phyloP scores from a whole-genome alignment of 2,113 vertebrate species.

The Zosterops hypoxanthus region DNA sequence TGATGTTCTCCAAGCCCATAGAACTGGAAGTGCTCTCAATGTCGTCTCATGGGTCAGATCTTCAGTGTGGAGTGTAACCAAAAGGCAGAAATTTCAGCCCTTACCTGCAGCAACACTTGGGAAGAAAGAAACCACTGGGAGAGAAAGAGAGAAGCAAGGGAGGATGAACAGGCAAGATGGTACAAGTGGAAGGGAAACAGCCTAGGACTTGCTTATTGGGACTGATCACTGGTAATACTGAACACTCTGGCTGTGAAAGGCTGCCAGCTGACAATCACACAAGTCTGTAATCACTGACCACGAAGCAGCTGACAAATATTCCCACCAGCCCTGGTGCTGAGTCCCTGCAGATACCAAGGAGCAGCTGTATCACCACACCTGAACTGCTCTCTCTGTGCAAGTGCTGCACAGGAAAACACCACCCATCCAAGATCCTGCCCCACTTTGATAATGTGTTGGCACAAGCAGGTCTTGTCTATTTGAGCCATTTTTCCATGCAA shows the following conservation, averaged over 20 bases:
- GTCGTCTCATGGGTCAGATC: not conserved
- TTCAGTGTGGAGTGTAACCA: not conserved
- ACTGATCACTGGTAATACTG: not conserved
- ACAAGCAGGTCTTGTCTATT: not conserved
- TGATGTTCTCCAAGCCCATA: not conserved
- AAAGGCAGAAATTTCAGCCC: not conserved
- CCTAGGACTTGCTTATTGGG: not conserved
- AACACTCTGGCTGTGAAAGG: not conserved
- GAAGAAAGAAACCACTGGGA: not conserved
- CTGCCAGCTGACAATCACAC: not conserved
- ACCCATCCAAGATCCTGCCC: not conserved
- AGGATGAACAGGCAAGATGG: not conserved
- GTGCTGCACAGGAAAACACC: not conserved
- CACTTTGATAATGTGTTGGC: fast-evolving
- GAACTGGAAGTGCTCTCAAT: not conserved
- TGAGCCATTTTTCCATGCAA: not conserved
- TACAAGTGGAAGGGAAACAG: not conserved
- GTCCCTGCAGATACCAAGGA: not conserved
- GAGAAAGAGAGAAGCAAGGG: not conserved
- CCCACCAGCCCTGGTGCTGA: not conserved
- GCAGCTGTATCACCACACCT: fast-evolving
- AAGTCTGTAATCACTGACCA: not conserved
- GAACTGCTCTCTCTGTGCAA: not conserved
- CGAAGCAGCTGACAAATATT: not conserved
- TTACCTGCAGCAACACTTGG: not conserved